Conservation (phyloP, 2,113 vertebrate species). For the Lontra canadensis region DNA sequence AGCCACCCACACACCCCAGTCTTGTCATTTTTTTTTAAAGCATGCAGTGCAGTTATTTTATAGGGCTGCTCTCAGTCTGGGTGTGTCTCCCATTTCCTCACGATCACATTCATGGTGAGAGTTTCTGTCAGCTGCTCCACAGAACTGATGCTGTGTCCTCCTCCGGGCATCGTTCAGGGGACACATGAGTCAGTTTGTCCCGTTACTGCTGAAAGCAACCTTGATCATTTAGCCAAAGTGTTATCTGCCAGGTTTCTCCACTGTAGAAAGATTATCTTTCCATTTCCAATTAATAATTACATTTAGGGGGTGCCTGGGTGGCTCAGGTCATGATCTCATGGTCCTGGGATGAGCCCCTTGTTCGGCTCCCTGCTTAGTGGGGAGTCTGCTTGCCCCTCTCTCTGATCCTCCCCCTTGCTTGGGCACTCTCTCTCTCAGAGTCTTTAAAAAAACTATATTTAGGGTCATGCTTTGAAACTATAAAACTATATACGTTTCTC, state of each 20-base stretch:
- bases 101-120: neutral
- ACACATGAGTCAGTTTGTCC: accelerated
- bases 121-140: neutral
- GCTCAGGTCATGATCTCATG: neutral
- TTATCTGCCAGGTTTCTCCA: neutral
- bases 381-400: neutral
- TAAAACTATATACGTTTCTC: neutral
- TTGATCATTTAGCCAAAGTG: neutral
- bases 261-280: neutral
- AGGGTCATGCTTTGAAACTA: neutral
- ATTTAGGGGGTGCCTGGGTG: neutral
- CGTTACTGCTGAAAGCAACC: neutral
- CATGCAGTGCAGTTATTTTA: neutral
- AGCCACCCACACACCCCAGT: neutral
- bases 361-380: neutral
- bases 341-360: neutral
- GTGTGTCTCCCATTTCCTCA: neutral
- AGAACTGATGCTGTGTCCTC: neutral
- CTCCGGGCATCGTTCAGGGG: neutral
- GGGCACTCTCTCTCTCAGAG: neutral
- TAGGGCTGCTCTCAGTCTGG: neutral
- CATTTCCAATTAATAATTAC: neutral
- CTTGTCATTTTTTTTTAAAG: neutral
- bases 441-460: neutral
- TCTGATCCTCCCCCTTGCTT: neutral